phyloP scores from a whole-genome alignment of 1,140 invertebrate species.

The Drosophila malerkotliana region DNA sequence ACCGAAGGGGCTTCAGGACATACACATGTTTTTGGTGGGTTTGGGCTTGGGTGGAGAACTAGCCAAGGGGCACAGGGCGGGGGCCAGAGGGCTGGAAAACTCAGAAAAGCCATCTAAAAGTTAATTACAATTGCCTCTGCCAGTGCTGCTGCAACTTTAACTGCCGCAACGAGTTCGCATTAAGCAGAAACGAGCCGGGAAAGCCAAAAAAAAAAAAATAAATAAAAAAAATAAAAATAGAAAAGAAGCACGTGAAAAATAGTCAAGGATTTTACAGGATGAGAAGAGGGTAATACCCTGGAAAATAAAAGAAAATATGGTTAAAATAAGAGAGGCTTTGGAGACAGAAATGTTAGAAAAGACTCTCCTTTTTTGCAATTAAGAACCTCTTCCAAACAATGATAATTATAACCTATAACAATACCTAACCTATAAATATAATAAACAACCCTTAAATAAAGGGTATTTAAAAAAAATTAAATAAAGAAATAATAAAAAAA shows the following conservation, averaged over 20 bases:
- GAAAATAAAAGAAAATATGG: background rate
- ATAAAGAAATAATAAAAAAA: background rate
- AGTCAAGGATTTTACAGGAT: background rate
- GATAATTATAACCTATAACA: too few relatives aligned
- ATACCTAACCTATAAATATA: too few relatives aligned
- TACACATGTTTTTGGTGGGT: background rate
- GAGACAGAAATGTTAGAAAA: too few relatives aligned
- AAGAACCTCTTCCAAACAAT: too few relatives aligned
- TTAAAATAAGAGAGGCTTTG: too few relatives aligned
- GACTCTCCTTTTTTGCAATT: too few relatives aligned
- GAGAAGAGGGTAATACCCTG: slow-evolving; percentile 13
- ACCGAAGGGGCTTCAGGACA: background rate
- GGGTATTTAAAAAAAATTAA: background rate
- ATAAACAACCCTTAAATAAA: too few relatives aligned
- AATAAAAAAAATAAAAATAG: slow-evolving; percentile 6
- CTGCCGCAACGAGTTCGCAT: slow-evolving; percentile 53
- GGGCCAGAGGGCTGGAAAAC: slow-evolving; percentile 19
- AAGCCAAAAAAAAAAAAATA: slow-evolving; percentile 10
- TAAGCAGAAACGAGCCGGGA: slow-evolving; percentile 40
- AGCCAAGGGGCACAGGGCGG: background rate
- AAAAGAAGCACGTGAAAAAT: slow-evolving; percentile 15
- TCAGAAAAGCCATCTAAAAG: slow-evolving; percentile 55
- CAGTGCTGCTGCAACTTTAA: slow-evolving; percentile 45
- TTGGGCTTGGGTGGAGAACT: background rate
- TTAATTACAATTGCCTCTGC: slow-evolving; percentile 60